A percentile compares a stretch with the other conserved stretches of the same genome.
Conservation (phyloP, 2,888 invertebrate genomes). For the Ferrisia virgata region DNA sequence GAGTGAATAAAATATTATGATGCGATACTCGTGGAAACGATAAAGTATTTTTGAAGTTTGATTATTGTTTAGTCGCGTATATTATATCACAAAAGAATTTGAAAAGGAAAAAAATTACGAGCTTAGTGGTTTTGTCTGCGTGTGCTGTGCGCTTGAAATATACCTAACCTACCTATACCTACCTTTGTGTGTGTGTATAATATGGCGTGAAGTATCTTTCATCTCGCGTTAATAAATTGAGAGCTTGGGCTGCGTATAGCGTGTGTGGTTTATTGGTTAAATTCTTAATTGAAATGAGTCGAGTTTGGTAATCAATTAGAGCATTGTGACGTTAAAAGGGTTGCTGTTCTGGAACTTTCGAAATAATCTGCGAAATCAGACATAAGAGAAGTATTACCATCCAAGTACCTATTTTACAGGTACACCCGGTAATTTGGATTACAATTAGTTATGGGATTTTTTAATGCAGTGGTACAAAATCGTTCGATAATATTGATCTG, state of each 20-base stretch:
- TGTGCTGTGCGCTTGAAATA: too few relatives aligned
- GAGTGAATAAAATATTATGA: background rate
- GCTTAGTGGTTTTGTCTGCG: too few relatives aligned
- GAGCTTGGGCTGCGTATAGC: background rate
- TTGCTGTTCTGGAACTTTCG: background rate
- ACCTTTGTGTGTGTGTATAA: background rate
- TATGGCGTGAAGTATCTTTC: background rate
- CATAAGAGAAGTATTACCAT: background rate
- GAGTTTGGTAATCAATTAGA: background rate
- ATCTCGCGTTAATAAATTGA: background rate
- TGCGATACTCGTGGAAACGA: background rate
- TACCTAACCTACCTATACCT: too few relatives aligned
- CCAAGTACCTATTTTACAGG: too few relatives aligned
- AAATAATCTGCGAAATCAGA: background rate
- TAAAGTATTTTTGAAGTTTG: background rate
- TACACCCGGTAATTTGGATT: too few relatives aligned
- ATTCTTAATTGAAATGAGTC: background rate
- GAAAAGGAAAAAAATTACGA: background rate
- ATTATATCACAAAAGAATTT: background rate
- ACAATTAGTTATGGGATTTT: background rate
- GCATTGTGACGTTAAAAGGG: background rate
- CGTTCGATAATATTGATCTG: background rate
- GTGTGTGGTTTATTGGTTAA: constrained; percentile 5
- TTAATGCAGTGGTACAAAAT: background rate
- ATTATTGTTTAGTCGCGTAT: background rate